A percentile compares a stretch with the other conserved stretches of the same genome.
phyloP scores from a whole-genome alignment of 2,113 vertebrate genomes.

The Turdus rufiventris region DNA sequence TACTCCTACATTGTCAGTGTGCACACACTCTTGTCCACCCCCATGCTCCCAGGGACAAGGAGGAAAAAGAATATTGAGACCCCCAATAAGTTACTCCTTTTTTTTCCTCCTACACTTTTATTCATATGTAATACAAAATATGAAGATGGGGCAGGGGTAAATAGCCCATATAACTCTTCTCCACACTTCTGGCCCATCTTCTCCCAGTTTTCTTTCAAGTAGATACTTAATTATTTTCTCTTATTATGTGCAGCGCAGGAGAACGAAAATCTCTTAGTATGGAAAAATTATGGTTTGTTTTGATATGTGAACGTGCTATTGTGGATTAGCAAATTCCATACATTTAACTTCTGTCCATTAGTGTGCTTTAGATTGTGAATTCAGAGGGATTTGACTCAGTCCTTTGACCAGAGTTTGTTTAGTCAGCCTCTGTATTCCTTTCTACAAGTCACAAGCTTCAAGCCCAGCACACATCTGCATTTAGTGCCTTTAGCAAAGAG shows the following conservation, averaged over 20 bases:
- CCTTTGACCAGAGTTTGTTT: not conserved
- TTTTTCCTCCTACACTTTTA: not conserved
- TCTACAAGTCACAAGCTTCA: not conserved
- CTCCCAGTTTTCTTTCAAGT: not conserved
- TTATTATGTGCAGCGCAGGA: not conserved
- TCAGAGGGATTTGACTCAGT: not conserved
- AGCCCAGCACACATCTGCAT: not conserved
- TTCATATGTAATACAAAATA: not conserved
- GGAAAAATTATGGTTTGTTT: not conserved
- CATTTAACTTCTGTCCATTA: not conserved
- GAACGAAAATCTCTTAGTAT: not conserved
- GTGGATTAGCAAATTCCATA: not conserved
- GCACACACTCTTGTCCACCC: not conserved
- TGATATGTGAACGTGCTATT: not conserved
- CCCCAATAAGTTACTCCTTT: not conserved
- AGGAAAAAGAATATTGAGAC: not conserved
- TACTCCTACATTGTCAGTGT: not conserved
- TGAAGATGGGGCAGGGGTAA: not conserved
- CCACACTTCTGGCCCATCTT: not conserved
- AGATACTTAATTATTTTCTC: not conserved
- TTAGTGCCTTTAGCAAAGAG: slow-evolving; percentile 31
- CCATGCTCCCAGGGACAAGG: not conserved
- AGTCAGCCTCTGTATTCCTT: not conserved
- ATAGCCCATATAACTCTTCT: not conserved
- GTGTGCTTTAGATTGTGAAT: not conserved